Evolutionary conservation across 1,140 invertebrate genomes (phyloP).

Genomic region (Apocrypta bakeri): DNA sequence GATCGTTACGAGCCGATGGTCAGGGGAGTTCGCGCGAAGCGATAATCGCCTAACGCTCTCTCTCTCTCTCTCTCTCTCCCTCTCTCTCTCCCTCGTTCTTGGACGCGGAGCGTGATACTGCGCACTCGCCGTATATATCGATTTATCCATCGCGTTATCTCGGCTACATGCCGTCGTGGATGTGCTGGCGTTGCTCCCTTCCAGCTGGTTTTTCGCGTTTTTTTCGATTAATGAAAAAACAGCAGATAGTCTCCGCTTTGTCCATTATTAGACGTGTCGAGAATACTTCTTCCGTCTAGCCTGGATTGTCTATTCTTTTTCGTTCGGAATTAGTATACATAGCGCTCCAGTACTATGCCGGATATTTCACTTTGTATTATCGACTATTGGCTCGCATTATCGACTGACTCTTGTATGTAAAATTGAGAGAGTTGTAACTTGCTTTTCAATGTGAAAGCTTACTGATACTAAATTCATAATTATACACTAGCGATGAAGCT

Average conservation of each 20-base stretch:
- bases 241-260: not conserved
- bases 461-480: not conserved
- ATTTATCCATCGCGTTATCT: slow-evolving; percentile 8
- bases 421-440: not conserved
- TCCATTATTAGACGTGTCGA: too few species aligned
- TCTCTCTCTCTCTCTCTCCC: not conserved
- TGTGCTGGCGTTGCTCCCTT: not conserved
- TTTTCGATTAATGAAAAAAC: not conserved
- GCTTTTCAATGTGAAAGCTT: not conserved
- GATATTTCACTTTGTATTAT: not conserved
- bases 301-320: not conserved
- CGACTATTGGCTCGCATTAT: not conserved
- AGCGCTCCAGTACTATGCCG: too few species aligned
- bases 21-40: not conserved
- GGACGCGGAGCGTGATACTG: not conserved
- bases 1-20: not conserved
- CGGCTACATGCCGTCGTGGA: not conserved
- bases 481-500: not conserved
- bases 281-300: too few species aligned
- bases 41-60: not conserved
- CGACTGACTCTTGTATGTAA: not conserved
- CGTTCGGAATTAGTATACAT: too few species aligned
- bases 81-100: not conserved
- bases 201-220: not conserved
- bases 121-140: slow-evolving; percentile 8